phyloP scores from a whole-genome alignment of 2,888 invertebrate species.

The Agriopis leucophaearia region DNA sequence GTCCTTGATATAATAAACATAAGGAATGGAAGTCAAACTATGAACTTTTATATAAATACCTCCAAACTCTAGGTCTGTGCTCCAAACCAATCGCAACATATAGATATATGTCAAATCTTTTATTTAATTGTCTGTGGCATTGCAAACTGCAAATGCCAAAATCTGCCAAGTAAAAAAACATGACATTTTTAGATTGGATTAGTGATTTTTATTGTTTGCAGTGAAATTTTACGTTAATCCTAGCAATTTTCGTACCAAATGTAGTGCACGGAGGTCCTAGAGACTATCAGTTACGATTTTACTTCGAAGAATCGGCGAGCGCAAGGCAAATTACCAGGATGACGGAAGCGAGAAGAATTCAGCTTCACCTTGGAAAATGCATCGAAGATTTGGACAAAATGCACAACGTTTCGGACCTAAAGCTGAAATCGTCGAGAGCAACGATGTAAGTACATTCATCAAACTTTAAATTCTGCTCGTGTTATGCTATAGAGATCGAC shows the following conservation, averaged over 20 bases:
- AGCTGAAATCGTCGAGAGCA: constrained; percentile 80
- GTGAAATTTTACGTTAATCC: constrained; percentile 67
- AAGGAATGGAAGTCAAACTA: no score
- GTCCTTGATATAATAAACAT: no score
- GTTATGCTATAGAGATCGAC: background rate
- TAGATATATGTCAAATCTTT: no score
- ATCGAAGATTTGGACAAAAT: constrained; percentile 86
- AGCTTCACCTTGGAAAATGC: constrained; percentile 85
- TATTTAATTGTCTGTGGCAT: constrained; percentile 29
- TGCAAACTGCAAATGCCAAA: constrained; percentile 45
- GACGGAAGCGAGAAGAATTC: constrained; percentile 80
- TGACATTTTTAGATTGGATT: constrained; percentile 69
- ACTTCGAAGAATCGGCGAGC: constrained; percentile 47
- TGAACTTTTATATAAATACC: no score
- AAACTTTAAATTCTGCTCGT: background rate
- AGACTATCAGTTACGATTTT: constrained; percentile 55
- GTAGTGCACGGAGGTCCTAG: constrained; percentile 66
- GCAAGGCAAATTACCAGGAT: constrained; percentile 66
- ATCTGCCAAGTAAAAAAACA: constrained; percentile 59
- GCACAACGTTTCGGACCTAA: constrained; percentile 80
- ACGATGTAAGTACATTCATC: constrained; percentile 75
- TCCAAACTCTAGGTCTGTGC: no score
- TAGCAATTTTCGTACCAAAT: constrained; percentile 70
- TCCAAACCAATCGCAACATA: background rate
- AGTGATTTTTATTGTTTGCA: constrained; percentile 74